Evolutionary conservation across 2,113 vertebrate genomes (phyloP), one percentile per base, ranked within the genome.

Genomic region (Diphyllodes magnificus): DNA sequence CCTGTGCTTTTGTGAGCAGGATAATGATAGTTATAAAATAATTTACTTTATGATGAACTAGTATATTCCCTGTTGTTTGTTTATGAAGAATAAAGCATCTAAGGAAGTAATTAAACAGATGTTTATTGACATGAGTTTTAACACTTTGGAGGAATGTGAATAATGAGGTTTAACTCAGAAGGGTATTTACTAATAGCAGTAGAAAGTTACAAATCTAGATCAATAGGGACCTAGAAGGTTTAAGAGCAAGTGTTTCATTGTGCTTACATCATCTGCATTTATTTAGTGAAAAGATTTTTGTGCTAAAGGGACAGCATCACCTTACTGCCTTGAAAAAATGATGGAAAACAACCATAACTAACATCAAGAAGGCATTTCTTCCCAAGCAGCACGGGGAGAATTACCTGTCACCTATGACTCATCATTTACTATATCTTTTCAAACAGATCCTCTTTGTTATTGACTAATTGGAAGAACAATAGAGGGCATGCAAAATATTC

Each of bases 391-490:
- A 57, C 1, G 27, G 51, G 70, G 50, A 94, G 63, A 93, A 95
- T 96, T 88, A 96, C 82, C 78, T 96, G 85, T 92, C 95, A 93
- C 85, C 71, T 93, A 69, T 95, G 77, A 93, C 49, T 96, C 90
- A 94, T 25, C 49, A 91, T 92, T 94, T 92, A 50, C 69, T 56
- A 14, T 91, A 84, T 93, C 87, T 96, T 95, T 96, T 86, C 93
- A 95, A 97, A 95, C 84, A 96, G 42, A 87, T 25, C 31, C 51
- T 47, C 54, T 86, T 81, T 95, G 40, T 90, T 93, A 85, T 50
- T 89, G 60, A 65, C 82, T 97, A 92, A 96, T 94, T 90, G 93
- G 72, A 70, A 95, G 88, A 96, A 94, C 65, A 96, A 86, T 64
- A 86, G 30, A 50, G 23, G 47, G n/a, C 65, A 92, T 82, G 44